These are phyloP conservation scores for Nomada fabriciana DNA, from an alignment of 2,888 invertebrate genomes.

Conservation along the genomic window DNA sequence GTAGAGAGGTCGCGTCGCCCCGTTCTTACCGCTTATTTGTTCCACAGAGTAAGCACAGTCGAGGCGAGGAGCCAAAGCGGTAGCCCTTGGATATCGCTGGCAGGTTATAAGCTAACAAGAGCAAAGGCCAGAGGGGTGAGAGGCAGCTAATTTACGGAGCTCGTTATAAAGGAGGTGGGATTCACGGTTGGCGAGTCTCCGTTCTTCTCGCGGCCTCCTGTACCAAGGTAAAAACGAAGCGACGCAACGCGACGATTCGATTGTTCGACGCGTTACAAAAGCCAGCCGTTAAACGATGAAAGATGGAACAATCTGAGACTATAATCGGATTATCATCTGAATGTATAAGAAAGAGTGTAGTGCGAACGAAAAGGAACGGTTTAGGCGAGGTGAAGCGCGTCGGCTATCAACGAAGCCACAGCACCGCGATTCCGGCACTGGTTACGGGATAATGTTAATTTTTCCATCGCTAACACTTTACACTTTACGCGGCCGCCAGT, in stretches of 20 bases:
- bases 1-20: conserved; percentile 32
- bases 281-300: not conserved
- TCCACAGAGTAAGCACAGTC: conserved; percentile 73
- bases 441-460: conserved; percentile 18
- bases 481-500: not conserved
- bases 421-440: not conserved
- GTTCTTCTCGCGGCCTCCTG: not conserved
- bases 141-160: conserved; percentile 71
- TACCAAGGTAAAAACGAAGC: not conserved
- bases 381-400: not conserved
- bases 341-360: not conserved
- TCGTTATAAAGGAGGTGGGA: conserved; percentile 65
- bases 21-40: conserved; percentile 79
- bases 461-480: conserved; percentile 17
- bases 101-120: conserved; percentile 8
- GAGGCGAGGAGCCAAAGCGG: conserved; percentile 28
- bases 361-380: not conserved
- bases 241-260: not conserved
- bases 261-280: not conserved
- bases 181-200: conserved; percentile 22
- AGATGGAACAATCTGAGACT: not conserved
- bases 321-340: too few relatives aligned
- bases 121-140: conserved; percentile 25
- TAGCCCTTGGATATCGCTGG: conserved; percentile 23
- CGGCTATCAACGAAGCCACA: not conserved